Percentiles rank a stretch among this genome's conserved stretches.
Conservation (phyloP, 2,797 vertebrate genomes). For the Urocyon cinereoargenteus region DNA sequence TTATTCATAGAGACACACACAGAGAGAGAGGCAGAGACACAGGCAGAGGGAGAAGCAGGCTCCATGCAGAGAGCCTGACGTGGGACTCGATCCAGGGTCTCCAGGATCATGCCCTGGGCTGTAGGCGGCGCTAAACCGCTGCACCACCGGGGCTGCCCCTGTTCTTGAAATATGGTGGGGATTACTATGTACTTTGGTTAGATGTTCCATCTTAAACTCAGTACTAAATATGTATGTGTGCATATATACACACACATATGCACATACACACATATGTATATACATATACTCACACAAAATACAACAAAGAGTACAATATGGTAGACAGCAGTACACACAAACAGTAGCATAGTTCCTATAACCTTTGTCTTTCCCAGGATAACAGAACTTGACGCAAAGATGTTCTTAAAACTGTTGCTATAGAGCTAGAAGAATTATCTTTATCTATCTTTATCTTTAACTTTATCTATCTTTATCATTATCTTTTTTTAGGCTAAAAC, state of each 20-base stretch:
- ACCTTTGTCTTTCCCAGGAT: not conserved
- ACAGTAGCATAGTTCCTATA: not conserved
- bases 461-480: not conserved
- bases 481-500: not conserved
- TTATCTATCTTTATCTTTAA: not conserved
- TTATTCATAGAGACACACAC: too few relatives aligned
- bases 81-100: too few relatives aligned
- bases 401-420: not conserved
- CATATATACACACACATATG: not conserved
- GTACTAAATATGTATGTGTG: not conserved
- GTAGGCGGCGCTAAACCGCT: too few relatives aligned
- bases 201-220: not conserved
- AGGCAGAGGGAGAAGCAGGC: too few relatives aligned
- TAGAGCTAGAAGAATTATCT: not conserved
- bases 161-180: not conserved
- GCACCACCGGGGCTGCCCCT: too few relatives aligned
- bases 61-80: too few relatives aligned
- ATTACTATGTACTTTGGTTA: not conserved
- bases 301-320: not conserved
- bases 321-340: not conserved
- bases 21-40: too few relatives aligned
- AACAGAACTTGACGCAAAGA: not conserved
- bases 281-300: not conserved
- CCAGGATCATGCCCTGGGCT: too few relatives aligned
- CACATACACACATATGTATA: too few relatives aligned